Evolutionary conservation across 2,113 vertebrate species (phyloP), one percentile per base, ranked within the genome.

Genomic region (Nothobranchius kuhntae): DNA sequence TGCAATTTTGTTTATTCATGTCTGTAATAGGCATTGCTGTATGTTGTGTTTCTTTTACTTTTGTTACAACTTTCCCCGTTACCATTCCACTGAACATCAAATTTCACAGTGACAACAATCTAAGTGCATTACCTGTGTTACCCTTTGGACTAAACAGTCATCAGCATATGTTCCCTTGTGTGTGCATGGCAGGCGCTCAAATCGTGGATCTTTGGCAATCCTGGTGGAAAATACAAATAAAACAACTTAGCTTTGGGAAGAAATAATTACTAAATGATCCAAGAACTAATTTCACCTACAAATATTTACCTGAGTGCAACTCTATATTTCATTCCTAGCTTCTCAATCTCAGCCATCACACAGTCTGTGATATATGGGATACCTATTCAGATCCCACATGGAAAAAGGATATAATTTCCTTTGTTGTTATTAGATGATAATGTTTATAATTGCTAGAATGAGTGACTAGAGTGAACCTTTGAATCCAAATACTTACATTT

Each of bases 341-440:
- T 99, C 86, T 99, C 98, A 7, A 99, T 95, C 92, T 99, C 98
- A 79, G 96, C 98, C 96, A 99, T 98, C 24, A 99, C 98, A 64
- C 98, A 99, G 86, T 99, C 98, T 60, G 98, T 99, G 86, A 99
- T 99, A 68, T 96, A 97, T 1, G 97, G 98, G 79, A 99, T 95
- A 89, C 98, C 97, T 99, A 80, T 77, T 53, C 4, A 72, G 65
- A 86, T 44, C 51, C 26, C 68, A 78, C 53, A 13, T 68, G 42
- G 24, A 40, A 17, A 14, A 6, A 9, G 35, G 13, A 47, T 4
- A 1, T 5, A 36, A 40, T 9, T 15, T 45, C 4, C 9, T 9
- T 3, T 68, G 13, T 58, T 26, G 30, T 40, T 45, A 15, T 12
- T 40, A 38, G 47, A 55, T 17, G 1, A 24, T 7, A 45, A 50